Percentiles rank a stretch among this genome's conserved stretches.
Evolutionary conservation across 2,888 invertebrate species (phyloP).

Genomic region (Prenolepis imparis): DNA sequence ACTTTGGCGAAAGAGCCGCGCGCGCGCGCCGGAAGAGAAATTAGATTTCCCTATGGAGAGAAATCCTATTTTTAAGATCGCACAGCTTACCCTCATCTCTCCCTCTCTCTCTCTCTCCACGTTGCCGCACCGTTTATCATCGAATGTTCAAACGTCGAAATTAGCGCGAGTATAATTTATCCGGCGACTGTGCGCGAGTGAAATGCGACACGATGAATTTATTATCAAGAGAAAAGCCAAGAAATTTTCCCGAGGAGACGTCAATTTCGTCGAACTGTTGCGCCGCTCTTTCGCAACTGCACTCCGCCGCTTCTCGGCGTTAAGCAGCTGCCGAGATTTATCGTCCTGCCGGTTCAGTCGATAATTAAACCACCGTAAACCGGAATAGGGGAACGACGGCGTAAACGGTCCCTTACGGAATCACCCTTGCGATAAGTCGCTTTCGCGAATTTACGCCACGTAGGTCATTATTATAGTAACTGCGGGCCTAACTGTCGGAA

Average conservation of each 20-base stretch:
- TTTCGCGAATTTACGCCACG: conserved; percentile 81
- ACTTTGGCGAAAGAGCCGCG: conserved; percentile 14
- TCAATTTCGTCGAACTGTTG: conserved; percentile 47
- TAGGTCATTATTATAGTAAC: conserved; percentile 75
- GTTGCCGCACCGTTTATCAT: neutral
- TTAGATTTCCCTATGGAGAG: conserved; percentile 27
- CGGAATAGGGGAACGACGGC: conserved; percentile 54
- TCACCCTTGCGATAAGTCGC: conserved; percentile 65
- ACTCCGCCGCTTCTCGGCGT: conserved; percentile 40
- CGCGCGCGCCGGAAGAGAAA: conserved; percentile 4
- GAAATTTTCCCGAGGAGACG: conserved; percentile 34
- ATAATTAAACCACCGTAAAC: conserved; percentile 84
- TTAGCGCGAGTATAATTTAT: conserved; percentile 41
- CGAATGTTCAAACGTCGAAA: conserved; percentile 42
- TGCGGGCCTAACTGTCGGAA: conserved; percentile 58
- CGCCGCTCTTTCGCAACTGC: conserved; percentile 32
- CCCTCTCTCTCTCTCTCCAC: neutral
- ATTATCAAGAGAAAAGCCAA: conserved; percentile 14
- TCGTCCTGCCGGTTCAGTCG: conserved; percentile 75
- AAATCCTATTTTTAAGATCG: conserved; percentile 46
- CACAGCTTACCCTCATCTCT: neutral
- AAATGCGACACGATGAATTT: conserved; percentile 44
- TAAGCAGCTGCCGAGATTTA: conserved; percentile 80
- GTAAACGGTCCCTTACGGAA: conserved; percentile 59
- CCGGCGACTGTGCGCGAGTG: neutral